Evolutionary conservation across 2,797 vertebrate species (phyloP).

Genomic region (Premnoplex brunnescens): DNA sequence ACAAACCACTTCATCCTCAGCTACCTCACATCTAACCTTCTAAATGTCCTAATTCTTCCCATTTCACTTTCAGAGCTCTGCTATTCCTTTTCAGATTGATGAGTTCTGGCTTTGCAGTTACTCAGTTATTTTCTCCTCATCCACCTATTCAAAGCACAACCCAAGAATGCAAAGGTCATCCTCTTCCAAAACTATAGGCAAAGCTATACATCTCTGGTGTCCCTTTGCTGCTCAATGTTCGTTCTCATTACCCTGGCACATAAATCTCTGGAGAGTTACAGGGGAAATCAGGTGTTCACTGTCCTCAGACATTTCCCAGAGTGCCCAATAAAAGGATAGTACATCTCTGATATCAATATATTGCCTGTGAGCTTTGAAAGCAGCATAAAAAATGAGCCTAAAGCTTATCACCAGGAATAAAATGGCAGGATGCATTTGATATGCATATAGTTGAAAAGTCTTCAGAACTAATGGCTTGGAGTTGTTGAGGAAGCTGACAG

Average conservation of each 20-base stretch:
- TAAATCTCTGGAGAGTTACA: background rate
- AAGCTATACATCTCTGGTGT: background rate
- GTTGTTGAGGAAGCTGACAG: background rate
- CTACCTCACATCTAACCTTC: background rate
- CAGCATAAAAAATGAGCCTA: background rate
- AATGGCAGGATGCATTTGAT: background rate
- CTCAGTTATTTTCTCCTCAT: background rate
- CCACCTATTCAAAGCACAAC: background rate
- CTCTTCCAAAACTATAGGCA: background rate
- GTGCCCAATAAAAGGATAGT: background rate
- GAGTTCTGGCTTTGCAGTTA: background rate
- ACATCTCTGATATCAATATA: background rate
- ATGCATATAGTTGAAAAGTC: background rate
- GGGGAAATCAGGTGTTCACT: background rate
- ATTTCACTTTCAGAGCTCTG: background rate
- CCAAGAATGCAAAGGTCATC: background rate
- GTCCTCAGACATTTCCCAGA: background rate
- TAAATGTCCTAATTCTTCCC: background rate
- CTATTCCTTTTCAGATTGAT: background rate
- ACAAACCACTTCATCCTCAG: background rate
- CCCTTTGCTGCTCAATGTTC: background rate
- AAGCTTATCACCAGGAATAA: background rate
- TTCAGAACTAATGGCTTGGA: background rate
- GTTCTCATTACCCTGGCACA: background rate
- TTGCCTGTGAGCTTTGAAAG: conserved; percentile 1